Conservation (phyloP, 2,797 vertebrate species). For the Dallia pectoralis region DNA sequence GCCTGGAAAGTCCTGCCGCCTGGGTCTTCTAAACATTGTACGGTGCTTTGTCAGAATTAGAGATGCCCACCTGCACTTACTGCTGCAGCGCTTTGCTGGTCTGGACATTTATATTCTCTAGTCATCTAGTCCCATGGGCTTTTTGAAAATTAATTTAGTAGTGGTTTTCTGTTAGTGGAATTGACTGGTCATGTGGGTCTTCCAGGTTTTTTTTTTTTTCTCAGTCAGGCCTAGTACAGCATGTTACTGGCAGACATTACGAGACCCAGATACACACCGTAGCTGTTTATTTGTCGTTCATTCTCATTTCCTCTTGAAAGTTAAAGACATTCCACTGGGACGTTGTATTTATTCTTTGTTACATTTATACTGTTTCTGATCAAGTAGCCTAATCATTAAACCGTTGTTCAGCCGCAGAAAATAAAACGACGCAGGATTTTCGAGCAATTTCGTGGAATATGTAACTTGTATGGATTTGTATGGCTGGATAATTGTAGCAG, state of each 20-base stretch:
- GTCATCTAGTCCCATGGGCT: constrained; percentile 25
- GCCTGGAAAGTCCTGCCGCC: constrained; percentile 38
- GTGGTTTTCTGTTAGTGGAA: constrained; percentile 21
- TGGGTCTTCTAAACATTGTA: constrained; percentile 44
- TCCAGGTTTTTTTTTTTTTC: background rate
- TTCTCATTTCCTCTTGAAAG: background rate
- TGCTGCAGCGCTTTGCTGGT: constrained; percentile 5
- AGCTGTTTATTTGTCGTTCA: constrained; percentile 1
- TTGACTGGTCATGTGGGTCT: constrained; percentile 20
- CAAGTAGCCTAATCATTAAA: background rate
- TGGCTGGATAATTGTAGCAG: constrained; percentile 50
- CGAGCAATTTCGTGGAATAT: constrained; percentile 55
- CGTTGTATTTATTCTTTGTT: constrained; percentile 37
- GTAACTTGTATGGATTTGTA: constrained; percentile 54
- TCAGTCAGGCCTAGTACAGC: background rate
- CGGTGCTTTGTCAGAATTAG: constrained; percentile 47
- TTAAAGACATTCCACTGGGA: constrained; percentile 38
- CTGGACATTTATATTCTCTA: constrained; percentile 34
- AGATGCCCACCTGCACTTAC: constrained; percentile 20
- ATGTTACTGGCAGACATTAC: constrained; percentile 30
- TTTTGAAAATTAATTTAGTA: constrained; percentile 34
- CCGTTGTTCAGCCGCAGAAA: constrained; percentile 54
- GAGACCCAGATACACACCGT: background rate
- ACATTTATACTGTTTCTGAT: background rate
- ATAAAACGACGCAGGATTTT: constrained; percentile 61